Conservation (phyloP, 1,140 invertebrate species). For the Plutomurus gul region DNA sequence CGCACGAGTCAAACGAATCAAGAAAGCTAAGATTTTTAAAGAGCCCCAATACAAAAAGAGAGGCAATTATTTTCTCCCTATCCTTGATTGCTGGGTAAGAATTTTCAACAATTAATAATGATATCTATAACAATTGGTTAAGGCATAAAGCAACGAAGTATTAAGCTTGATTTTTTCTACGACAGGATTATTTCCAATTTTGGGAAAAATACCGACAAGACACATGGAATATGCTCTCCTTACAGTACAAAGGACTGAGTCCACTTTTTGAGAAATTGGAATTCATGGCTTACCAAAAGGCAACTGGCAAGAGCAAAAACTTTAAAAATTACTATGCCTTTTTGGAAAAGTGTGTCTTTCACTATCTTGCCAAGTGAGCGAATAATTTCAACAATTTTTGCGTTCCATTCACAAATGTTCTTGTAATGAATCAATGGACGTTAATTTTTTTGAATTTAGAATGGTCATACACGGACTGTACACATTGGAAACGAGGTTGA, state of each 20-base stretch:
- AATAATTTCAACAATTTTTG: not conserved
- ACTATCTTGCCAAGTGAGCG: slow-evolving; percentile 57
- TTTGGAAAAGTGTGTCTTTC: slow-evolving; percentile 61
- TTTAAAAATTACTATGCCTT: slow-evolving; percentile 60
- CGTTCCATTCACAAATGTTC: not conserved
- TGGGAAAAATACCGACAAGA: slow-evolving; percentile 46
- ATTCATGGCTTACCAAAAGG: slow-evolving; percentile 58
- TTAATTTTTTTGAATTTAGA: not conserved
- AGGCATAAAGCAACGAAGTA: too few relatives aligned
- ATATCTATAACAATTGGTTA: too few relatives aligned
- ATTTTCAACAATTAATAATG: not conserved
- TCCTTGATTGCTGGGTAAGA: slow-evolving; percentile 50
- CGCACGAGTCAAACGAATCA: slow-evolving; percentile 37
- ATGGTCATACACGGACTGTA: slow-evolving; percentile 67
- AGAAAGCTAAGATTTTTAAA: slow-evolving; percentile 39
- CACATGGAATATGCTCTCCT: slow-evolving; percentile 36
- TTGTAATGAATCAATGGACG: too few relatives aligned
- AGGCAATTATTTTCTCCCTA: slow-evolving; percentile 13
- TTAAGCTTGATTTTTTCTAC: not conserved
- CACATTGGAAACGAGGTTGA: slow-evolving; percentile 68
- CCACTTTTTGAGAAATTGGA: slow-evolving; percentile 48
- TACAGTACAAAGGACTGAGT: slow-evolving; percentile 42
- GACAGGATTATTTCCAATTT: slow-evolving; percentile 53
- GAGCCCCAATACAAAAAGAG: slow-evolving; percentile 51
- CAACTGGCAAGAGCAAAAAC: slow-evolving; percentile 59